Conservation (phyloP, 2,888 invertebrate species). For the Cerastoderma edule region DNA sequence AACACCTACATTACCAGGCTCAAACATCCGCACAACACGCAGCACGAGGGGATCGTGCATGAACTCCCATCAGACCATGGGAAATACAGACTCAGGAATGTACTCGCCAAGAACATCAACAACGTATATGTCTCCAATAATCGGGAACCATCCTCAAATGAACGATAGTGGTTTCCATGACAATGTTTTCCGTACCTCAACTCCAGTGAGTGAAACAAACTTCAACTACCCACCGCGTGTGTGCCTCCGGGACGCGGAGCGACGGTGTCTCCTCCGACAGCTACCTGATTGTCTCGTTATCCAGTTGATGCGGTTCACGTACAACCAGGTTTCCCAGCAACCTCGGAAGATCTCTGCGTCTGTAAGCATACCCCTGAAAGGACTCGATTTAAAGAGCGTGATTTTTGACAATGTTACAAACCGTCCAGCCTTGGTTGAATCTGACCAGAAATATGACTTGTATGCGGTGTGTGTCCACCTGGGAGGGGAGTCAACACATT, state of each 20-base stretch:
- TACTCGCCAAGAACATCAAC: conserved; percentile 50
- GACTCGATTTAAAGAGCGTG: conserved; percentile 75
- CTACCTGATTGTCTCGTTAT: conserved; percentile 81
- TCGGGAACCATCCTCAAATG: conserved; percentile 54
- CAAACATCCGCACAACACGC: conserved; percentile 10
- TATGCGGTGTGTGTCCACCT: conserved; percentile 81
- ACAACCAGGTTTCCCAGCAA: conserved; percentile 68
- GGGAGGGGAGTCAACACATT: conserved; percentile 76
- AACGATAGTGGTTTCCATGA: conserved; percentile 80
- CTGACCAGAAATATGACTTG: conserved; percentile 74
- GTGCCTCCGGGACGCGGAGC: conserved; percentile 69
- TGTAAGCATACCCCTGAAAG: conserved; percentile 75
- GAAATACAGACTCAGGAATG: conserved; percentile 56
- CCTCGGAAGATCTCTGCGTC: conserved; percentile 77
- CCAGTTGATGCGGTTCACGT: conserved; percentile 80
- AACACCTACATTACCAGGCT: neutral
- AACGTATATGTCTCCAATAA: conserved; percentile 74
- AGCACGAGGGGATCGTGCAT: conserved; percentile 13
- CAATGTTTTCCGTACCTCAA: conserved; percentile 78
- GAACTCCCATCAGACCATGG: conserved; percentile 17
- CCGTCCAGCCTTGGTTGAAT: conserved; percentile 73
- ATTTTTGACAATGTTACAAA: conserved; percentile 80
- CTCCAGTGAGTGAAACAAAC: conserved; percentile 71
- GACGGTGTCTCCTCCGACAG: conserved; percentile 79
- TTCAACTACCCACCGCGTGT: conserved; percentile 34